A percentile compares a stretch with the other conserved stretches of the same genome.
Conservation (phyloP, 2,113 vertebrate genomes). For the Callipepla squamata region DNA sequence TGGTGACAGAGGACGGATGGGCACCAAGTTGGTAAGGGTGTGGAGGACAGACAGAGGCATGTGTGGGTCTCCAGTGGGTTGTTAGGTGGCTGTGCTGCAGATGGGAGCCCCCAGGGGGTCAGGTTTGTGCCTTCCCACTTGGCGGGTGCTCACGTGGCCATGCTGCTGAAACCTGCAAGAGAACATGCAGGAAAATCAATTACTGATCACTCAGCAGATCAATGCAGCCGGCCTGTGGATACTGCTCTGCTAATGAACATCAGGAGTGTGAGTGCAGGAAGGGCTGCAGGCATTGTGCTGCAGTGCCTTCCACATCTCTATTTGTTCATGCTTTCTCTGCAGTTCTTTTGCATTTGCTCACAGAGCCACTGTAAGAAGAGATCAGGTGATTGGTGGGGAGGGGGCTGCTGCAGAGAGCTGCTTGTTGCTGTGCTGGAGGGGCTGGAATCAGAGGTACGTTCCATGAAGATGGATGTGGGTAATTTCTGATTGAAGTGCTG, state of each 20-base stretch:
- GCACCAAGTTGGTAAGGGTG: accelerated
- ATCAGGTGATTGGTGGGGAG: not conserved
- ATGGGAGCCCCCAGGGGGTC: not conserved
- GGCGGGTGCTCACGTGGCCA: not conserved
- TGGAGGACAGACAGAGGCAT: not conserved
- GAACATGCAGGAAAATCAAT: not conserved
- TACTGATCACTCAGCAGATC: not conserved
- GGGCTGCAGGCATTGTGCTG: not conserved
- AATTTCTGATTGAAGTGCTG: not conserved
- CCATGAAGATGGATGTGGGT: not conserved
- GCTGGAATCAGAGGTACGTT: not conserved
- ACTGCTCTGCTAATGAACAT: not conserved
- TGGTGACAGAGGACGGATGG: not conserved
- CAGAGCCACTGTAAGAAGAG: not conserved
- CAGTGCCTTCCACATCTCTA: not conserved
- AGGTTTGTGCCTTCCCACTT: not conserved
- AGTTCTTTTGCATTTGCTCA: not conserved
- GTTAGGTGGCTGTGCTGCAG: not conserved
- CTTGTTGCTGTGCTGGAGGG: not conserved
- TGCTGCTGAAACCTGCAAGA: not conserved
- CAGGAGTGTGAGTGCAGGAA: conserved; percentile 5
- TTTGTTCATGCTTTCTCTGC: accelerated
- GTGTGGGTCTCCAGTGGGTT: not conserved
- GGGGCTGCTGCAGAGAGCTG: not conserved
- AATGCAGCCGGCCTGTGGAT: not conserved